phyloP scores from a whole-genome alignment of 2,888 invertebrate species.

The Antitype chi region DNA sequence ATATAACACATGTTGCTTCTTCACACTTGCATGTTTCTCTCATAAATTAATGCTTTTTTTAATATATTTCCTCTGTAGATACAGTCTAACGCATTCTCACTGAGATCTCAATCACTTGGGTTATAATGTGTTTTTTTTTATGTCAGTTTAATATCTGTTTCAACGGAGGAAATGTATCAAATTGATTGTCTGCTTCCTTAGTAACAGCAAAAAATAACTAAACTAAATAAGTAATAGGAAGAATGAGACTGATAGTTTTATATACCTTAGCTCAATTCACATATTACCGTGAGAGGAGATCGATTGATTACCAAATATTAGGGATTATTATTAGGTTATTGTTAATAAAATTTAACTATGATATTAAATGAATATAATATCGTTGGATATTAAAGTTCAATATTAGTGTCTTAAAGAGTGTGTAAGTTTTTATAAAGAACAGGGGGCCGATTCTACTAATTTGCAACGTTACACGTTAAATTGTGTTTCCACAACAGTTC shows the following conservation, averaged over 20 bases:
- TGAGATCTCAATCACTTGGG: slow-evolving; percentile 41
- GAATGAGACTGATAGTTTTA: background rate
- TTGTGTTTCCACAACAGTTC: no score
- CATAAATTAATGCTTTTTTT: slow-evolving; percentile 50
- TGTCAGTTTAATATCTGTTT: slow-evolving; percentile 27
- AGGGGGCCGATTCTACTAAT: no score
- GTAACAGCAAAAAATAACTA: slow-evolving; percentile 19
- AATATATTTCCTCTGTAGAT: slow-evolving; percentile 39
- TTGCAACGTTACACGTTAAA: no score
- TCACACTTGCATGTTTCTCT: slow-evolving; percentile 18
- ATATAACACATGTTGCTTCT: background rate
- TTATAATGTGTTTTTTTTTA: slow-evolving; percentile 42
- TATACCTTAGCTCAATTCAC: background rate
- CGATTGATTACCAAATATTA: background rate
- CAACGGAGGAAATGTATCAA: slow-evolving; percentile 35
- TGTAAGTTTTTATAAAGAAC: background rate
- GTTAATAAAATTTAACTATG: background rate
- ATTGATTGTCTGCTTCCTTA: slow-evolving; percentile 27
- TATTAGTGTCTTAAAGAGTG: background rate
- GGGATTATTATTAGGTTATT: background rate
- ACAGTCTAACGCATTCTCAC: slow-evolving; percentile 20
- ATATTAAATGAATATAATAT: no score
- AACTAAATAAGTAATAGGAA: slow-evolving; percentile 11
- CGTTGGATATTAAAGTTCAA: background rate
- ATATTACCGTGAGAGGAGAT: background rate